phyloP scores from a whole-genome alignment of 2,797 vertebrate genomes.

The Limosa lapponica region DNA sequence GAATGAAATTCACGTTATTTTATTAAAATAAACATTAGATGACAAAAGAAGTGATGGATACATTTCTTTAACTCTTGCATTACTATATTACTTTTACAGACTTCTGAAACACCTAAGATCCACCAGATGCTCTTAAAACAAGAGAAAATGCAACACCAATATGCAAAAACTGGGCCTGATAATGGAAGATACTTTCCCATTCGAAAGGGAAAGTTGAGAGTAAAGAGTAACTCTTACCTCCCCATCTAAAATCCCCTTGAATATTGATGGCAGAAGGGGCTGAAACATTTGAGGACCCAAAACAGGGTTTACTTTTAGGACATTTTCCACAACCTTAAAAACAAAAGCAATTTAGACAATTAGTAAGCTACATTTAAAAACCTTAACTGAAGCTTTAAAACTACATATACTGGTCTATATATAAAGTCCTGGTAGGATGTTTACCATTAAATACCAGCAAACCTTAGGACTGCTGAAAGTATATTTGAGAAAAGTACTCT shows the following conservation, averaged over 20 bases:
- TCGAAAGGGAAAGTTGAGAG: not conserved
- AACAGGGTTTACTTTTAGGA: slow-evolving; percentile 91
- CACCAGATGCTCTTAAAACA: not conserved
- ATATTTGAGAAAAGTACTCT: not conserved
- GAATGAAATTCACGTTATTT: not conserved
- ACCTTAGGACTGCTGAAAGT: not conserved
- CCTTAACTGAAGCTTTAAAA: not conserved
- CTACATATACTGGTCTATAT: not conserved
- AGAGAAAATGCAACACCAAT: not conserved
- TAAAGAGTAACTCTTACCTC: slow-evolving; percentile 84
- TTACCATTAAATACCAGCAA: not conserved
- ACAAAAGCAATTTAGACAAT: slow-evolving; percentile 41
- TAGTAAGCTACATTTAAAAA: not conserved
- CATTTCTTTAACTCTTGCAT: not conserved
- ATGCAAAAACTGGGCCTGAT: not conserved
- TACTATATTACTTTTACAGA: not conserved
- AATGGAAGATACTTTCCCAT: not conserved
- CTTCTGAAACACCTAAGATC: not conserved
- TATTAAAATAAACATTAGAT: not conserved
- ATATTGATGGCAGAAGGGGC: slow-evolving; percentile 88
- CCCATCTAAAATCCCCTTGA: slow-evolving; percentile 91
- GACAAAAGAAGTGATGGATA: not conserved
- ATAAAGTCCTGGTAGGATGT: not conserved
- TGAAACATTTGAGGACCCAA: slow-evolving; percentile 93
- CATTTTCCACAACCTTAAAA: slow-evolving; percentile 93